Conservation (phyloP, 1,140 invertebrate species). For the Drosophila seguyi region DNA sequence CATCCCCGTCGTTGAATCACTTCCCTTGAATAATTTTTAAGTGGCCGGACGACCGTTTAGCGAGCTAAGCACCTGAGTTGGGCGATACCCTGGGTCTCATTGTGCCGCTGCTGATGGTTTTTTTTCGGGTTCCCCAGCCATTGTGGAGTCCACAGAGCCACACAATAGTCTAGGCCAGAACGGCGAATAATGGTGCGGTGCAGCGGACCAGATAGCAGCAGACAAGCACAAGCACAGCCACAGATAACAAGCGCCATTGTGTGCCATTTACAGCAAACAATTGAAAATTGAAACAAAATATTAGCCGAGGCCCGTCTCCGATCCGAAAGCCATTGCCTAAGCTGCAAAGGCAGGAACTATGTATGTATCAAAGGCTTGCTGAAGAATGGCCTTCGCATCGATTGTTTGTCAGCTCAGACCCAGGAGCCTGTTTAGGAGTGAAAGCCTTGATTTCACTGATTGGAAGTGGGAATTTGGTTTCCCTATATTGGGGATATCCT, state of each 20-base stretch:
- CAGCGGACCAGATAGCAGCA: constrained; percentile 33
- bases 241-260: constrained; percentile 56
- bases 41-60: background rate
- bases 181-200: constrained; percentile 41
- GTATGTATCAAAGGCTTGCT: constrained; percentile 26
- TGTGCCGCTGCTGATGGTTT: background rate
- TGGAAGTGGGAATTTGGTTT: background rate
- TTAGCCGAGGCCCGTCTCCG: constrained; percentile 25
- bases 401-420: constrained; percentile 16
- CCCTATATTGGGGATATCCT: constrained; percentile 1
- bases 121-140: background rate
- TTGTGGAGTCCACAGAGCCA: constrained; percentile 10
- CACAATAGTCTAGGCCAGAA: constrained; percentile 52
- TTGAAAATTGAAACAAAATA: constrained; percentile 72
- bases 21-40: constrained; percentile 2
- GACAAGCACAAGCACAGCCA: constrained; percentile 39
- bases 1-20: background rate
- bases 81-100: background rate
- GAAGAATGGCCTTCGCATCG: constrained; percentile 17
- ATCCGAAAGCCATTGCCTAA: constrained; percentile 21
- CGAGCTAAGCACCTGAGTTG: background rate
- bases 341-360: constrained; percentile 10
- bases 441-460: background rate
- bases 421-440: background rate
- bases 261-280: constrained; percentile 57